Conservation (phyloP, 2,797 vertebrate genomes). For the Sylvilagus floridanus region DNA sequence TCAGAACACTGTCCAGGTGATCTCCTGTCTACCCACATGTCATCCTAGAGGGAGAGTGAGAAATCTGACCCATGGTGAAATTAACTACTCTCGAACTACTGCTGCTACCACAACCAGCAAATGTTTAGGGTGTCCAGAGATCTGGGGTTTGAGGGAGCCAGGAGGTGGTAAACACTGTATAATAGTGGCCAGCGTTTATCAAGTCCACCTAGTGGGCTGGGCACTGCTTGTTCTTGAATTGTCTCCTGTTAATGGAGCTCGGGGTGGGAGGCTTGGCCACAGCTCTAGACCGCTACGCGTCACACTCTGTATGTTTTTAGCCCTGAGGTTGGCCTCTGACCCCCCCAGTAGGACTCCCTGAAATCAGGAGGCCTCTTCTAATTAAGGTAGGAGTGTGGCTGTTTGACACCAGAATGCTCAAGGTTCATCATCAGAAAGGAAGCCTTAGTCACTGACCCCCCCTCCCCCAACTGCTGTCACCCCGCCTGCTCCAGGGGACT, state of each 20-base stretch:
- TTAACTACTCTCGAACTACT: not conserved
- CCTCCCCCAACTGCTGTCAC: not conserved
- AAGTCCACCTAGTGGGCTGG: not conserved
- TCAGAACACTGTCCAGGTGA: conserved; percentile 6
- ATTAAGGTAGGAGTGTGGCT: not conserved
- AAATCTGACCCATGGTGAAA: not conserved
- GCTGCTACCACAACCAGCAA: not conserved
- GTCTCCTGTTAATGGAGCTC: not conserved
- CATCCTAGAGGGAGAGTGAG: not conserved
- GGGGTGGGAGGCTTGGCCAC: not conserved
- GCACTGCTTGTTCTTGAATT: not conserved
- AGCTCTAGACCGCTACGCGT: not conserved
- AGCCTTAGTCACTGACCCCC: not conserved
- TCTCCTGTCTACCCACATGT: not conserved
- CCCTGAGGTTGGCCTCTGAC: not conserved
- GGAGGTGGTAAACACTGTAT: not conserved
- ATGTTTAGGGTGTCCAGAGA: not conserved
- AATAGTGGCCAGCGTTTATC: not conserved
- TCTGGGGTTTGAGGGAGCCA: not conserved
- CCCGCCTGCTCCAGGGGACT: not conserved
- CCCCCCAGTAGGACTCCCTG: not conserved
- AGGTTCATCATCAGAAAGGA: not conserved
- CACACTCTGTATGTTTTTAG: not conserved
- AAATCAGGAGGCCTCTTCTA: not conserved
- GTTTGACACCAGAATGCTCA: not conserved